Evolutionary conservation across 2,113 vertebrate species (phyloP).

Genomic region (Balaeniceps rex): DNA sequence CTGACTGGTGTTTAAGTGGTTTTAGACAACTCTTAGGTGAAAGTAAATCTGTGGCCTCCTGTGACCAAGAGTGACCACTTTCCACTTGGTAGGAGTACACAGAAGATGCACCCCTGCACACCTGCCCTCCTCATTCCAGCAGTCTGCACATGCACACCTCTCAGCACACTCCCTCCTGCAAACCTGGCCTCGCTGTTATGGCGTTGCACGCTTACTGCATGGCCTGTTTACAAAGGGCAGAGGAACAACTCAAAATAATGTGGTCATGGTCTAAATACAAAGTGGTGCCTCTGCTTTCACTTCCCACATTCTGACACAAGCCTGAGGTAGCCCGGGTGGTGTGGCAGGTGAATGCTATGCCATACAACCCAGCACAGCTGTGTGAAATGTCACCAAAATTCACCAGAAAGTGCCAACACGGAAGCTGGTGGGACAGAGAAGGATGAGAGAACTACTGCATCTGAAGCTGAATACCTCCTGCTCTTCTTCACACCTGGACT

Average conservation of each 20-base stretch:
- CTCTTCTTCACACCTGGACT: constrained; percentile 19
- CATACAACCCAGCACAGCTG: background rate
- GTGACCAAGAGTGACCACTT: background rate
- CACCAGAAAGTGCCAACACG: constrained; percentile 66
- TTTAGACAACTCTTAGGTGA: background rate
- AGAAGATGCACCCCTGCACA: background rate
- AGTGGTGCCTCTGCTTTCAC: background rate
- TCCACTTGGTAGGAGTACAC: background rate
- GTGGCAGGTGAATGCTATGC: background rate
- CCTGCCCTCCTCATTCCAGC: background rate
- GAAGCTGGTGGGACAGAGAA: constrained; percentile 55
- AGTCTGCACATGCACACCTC: background rate
- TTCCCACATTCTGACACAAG: background rate
- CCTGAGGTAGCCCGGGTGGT: background rate
- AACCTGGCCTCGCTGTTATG: background rate
- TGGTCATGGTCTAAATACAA: background rate
- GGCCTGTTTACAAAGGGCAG: background rate
- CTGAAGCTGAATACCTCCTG: background rate
- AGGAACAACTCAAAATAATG: background rate
- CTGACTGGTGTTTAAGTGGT: background rate
- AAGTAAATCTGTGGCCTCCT: background rate
- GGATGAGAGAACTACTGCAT: constrained; percentile 39
- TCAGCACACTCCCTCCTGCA: background rate
- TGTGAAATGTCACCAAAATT: background rate
- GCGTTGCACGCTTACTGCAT: background rate